Base-by-base conservation (phyloP, 2,888 invertebrate genomes). In the Disparrhopalites patrizii region DNA sequence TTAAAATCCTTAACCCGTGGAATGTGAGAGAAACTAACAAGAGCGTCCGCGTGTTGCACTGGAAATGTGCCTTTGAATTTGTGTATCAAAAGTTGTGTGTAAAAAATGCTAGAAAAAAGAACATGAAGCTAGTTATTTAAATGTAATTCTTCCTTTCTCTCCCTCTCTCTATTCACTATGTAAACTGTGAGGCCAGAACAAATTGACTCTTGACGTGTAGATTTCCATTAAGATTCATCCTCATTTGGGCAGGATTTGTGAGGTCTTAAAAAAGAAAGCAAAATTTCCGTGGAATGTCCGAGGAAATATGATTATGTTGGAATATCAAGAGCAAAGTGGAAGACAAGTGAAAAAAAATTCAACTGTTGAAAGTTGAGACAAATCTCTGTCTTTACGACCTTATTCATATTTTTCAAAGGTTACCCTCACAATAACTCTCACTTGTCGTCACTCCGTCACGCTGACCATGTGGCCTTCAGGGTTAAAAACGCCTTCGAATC, bases 191-290 rank as follows among this genome's bases (percentile, higher is more conserved):
- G 33, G 28, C 55, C 55, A 31, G 55, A 63, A 55, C 63, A 63
- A 63, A 63, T 63, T 63, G 62, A 62, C 38, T 38, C 62, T 62
- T 62, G 63, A 63, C 63, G 63, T 63, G 55, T 63, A 55, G 55
- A 55, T 55, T 63, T 63, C 63, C 63, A 63, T 63, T 63, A 55
- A 63, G 63, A 63, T 47, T 18, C 55, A 55, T 50, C 60, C 60
- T 61, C 60, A 61, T 61, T 61, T 61, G 60, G 60, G 60, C 50
- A 61, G 60, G 60, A 60, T 43, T 61, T 61, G 60, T 61, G 60
- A 50, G 60, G 60, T 61, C 60, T 61, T 61, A 61, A 61, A 61
- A 61, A 61, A 61, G 60, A 61, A 61, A 61, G 60, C 57, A 47
- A 61, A 61, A 50, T 61, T 61, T n/a, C n/a, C 60, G 51, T 61